Base-by-base conservation (phyloP, 2,797 vertebrate species). In the Bradypodion ventrale region DNA sequence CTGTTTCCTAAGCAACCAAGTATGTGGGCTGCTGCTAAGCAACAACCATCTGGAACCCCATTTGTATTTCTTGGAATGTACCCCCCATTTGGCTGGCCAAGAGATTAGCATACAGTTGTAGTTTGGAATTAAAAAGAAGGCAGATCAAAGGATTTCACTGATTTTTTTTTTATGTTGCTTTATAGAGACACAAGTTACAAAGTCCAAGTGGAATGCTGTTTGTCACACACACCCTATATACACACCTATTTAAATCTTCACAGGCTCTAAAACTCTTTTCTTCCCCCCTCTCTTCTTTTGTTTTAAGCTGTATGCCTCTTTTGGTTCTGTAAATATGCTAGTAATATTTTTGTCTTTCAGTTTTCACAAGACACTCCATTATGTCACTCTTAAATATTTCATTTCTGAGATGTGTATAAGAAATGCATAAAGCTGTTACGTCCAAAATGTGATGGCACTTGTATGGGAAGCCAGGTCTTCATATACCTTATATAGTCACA, bases 31-130 rank as follows among this genome's bases (percentile, higher is more conserved):
- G 73, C 87, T 83, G 89, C 40, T 27, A 12, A n/a, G 82, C 77
- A 87, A 88, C 86, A 82, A 82, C 15, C 0, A 10, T 83, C 66
- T 68, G 86, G 85, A 46, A 87, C 75, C 78, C 81, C 0, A 0
- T 1, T 5, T 75, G 84, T 89, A 29, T 89, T 84, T 91, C 80
- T 90, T 87, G 89, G 88, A 86, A 52, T 2, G 4, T n/a, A 15
- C 75, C 77, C 80, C 37, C 29, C 78, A 56, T 7, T 74, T 82
- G 46, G 73, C 65, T 3, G 0, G 63, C 2, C 35, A n/a, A 13
- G 37, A 46, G 8, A 5, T 59, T 83, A 44, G 77, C 10, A n/a
- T 42, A 15, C 40, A 75, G 70, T 49, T 0, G 0, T 75, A 82
- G 65, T 40, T 73, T 21, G 63, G 73, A 66, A 32, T 42, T 63